A percentile compares a stretch with the other conserved stretches of the same genome.
These are phyloP conservation scores for Rhabdomys pumilio DNA, from an alignment of 2,797 vertebrate species.

Conservation along the genomic window DNA sequence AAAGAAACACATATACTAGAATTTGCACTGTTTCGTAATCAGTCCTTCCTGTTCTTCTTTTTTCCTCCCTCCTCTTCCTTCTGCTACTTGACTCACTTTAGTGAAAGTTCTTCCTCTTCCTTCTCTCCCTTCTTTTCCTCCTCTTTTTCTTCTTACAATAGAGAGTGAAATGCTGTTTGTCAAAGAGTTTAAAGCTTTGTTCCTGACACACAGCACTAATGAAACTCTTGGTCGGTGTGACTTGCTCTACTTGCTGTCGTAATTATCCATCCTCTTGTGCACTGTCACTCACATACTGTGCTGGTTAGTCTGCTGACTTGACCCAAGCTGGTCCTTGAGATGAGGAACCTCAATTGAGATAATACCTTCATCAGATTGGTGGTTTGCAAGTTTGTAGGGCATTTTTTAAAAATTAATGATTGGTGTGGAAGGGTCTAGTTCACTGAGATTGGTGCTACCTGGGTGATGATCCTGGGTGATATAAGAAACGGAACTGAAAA, in stretches of 20 bases:
- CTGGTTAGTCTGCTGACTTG: background rate
- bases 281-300: background rate
- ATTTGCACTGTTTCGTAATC: background rate
- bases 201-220: background rate
- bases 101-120: background rate
- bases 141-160: background rate
- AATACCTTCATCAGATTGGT: background rate
- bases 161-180: conserved; percentile 17
- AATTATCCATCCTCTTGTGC: background rate
- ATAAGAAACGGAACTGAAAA: background rate
- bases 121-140: background rate
- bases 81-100: background rate
- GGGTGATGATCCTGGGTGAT: background rate
- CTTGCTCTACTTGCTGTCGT: background rate
- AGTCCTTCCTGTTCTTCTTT: background rate
- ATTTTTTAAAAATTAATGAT: background rate
- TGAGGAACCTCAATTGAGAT: background rate
- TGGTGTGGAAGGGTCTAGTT: background rate
- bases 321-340: background rate
- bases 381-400: background rate
- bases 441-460: background rate
- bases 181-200: background rate
- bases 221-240: background rate
- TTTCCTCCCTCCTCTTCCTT: background rate
- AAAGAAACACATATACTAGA: background rate